A percentile compares a stretch with the other conserved stretches of the same genome.
Evolutionary conservation across 2,797 vertebrate genomes (phyloP).

Genomic region (Rhodeus uyekii): DNA sequence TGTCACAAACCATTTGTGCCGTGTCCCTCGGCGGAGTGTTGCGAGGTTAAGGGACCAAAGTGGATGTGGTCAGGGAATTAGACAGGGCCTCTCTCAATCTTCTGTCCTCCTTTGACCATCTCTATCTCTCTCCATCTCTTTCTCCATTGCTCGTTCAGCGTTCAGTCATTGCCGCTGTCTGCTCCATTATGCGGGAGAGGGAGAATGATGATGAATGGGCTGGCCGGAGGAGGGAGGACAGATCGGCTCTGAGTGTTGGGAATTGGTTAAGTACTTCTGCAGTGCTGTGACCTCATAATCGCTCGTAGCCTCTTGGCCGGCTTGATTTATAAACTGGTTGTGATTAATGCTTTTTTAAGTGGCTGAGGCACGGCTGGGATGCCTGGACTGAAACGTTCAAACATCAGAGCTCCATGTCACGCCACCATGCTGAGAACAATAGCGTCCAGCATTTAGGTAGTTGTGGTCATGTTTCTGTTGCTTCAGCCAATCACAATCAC

Average conservation of each 20-base stretch:
- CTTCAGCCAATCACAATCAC: constrained; percentile 24
- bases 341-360: constrained; percentile 99
- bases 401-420: constrained; percentile 45
- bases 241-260: constrained; percentile 86
- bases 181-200: constrained; percentile 80
- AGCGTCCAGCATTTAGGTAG: constrained; percentile 20
- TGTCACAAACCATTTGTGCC: constrained; percentile 76
- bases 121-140: constrained; percentile 59
- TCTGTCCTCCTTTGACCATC: constrained; percentile 72
- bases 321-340: constrained; percentile 95
- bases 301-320: constrained; percentile 71
- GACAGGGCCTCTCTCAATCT: constrained; percentile 60
- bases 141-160: constrained; percentile 79
- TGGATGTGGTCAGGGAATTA: constrained; percentile 73
- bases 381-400: constrained; percentile 47
- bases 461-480: background rate
- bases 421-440: constrained; percentile 3
- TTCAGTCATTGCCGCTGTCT: constrained; percentile 82
- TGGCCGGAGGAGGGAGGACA: constrained; percentile 81
- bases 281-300: constrained; percentile 87
- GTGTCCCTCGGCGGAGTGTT: constrained; percentile 42
- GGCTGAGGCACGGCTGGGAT: constrained; percentile 83
- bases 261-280: constrained; percentile 96
- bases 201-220: constrained; percentile 94
- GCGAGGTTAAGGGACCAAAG: constrained; percentile 73